Evolutionary conservation across 2,797 vertebrate species (phyloP).

Genomic region (Molossus alvarezi): DNA sequence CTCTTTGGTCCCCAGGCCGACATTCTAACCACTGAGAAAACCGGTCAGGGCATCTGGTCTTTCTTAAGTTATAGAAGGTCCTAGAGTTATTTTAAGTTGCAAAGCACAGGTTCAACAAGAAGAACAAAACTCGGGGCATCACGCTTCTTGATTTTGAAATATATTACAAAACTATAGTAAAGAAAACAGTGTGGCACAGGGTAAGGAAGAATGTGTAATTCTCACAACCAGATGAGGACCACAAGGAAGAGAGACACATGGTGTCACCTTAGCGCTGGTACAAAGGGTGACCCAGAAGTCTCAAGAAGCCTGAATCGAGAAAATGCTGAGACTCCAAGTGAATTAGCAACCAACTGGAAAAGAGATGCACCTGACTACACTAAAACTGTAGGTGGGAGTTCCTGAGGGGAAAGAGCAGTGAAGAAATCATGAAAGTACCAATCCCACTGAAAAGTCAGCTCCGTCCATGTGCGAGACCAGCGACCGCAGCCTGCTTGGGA

Average conservation of each 20-base stretch:
- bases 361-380: neutral
- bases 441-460: neutral
- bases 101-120: neutral
- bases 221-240: neutral
- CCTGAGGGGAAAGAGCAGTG: neutral
- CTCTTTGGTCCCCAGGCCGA: no score
- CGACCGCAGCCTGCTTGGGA: neutral
- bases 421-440: neutral
- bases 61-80: neutral
- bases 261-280: neutral
- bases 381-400: neutral
- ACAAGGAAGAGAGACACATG: neutral
- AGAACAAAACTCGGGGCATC: neutral
- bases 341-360: neutral
- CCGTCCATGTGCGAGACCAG: accelerated
- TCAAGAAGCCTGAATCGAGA: neutral
- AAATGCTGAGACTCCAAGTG: neutral
- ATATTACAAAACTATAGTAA: neutral
- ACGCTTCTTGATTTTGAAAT: neutral
- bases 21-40: no score
- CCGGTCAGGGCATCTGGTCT: neutral
- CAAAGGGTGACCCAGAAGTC: accelerated
- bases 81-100: neutral
- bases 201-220: neutral
- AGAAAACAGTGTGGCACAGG: neutral